These are phyloP conservation scores for Monoplex corrugatus DNA, from an alignment of 2,888 invertebrate genomes.

Conservation along the genomic window DNA sequence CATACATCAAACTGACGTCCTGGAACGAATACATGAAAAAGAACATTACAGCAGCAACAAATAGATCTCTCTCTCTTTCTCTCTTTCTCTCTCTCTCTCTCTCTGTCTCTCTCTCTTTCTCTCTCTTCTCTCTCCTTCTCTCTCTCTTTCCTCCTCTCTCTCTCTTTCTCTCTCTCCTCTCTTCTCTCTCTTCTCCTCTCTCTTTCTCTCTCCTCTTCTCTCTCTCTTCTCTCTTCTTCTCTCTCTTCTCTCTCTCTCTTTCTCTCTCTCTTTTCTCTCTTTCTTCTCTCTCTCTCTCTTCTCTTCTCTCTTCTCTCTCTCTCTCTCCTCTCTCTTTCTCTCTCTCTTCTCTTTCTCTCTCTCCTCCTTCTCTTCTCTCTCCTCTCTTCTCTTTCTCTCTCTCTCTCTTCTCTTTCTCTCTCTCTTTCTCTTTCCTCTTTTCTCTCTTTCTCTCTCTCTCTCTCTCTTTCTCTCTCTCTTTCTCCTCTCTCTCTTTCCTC, in stretches of 20 bases:
- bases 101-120: neutral
- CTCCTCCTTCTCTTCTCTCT: neutral
- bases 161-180: neutral
- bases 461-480: neutral
- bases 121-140: neutral
- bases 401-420: neutral
- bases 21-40: no score
- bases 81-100: neutral
- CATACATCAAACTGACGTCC: no score
- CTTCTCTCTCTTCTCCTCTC: neutral
- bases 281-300: neutral
- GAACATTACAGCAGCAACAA: no score
- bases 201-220: neutral
- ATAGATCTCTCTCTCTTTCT: neutral
- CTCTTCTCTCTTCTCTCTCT: no score
- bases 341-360: no score
- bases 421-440: neutral
- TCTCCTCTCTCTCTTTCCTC: neutral
- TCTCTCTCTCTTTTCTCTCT: neutral
- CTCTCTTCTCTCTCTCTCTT: constrained; percentile 1
- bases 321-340: no score
- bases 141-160: neutral
- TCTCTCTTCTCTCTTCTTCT: no score
- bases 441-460: neutral
- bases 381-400: neutral